A percentile compares a stretch with the other conserved stretches of the same genome.
Conservation (phyloP, 2,113 vertebrate genomes). For the Alaudala cheleensis region DNA sequence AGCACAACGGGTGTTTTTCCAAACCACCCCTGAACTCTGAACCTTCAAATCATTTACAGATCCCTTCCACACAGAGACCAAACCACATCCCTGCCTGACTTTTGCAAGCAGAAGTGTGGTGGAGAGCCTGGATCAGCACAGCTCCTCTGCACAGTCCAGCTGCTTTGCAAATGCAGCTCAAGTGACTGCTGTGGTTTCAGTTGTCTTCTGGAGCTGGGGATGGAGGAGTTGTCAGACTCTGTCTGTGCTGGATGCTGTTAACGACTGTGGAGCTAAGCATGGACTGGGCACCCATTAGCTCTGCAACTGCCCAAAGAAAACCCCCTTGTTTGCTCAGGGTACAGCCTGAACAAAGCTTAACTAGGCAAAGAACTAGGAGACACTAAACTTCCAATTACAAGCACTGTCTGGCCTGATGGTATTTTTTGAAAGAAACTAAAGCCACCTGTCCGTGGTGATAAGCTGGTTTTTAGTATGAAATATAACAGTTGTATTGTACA, state of each 20-base stretch:
- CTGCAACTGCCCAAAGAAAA: neutral
- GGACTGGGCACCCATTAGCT: neutral
- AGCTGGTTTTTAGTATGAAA: neutral
- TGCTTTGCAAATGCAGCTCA: neutral
- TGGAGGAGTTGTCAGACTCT: neutral
- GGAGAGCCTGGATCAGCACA: neutral
- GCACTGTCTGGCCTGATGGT: neutral
- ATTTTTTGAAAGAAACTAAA: neutral
- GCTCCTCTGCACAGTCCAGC: neutral
- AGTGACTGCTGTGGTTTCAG: neutral
- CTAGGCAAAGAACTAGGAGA: neutral
- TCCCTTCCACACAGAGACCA: neutral
- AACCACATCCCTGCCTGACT: neutral
- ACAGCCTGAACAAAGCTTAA: neutral
- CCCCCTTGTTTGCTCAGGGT: neutral
- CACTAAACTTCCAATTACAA: neutral
- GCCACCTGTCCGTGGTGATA: neutral
- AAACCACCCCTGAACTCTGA: slow-evolving; percentile 45
- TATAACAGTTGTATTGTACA: neutral
- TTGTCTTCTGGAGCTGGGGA: neutral
- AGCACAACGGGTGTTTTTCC: neutral
- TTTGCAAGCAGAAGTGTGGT: neutral
- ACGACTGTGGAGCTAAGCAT: neutral
- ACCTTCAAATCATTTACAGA: slow-evolving; percentile 50
- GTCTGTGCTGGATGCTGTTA: neutral